A percentile compares a stretch with the other conserved stretches of the same genome.
Evolutionary conservation across 2,888 invertebrate species (phyloP).

Genomic region (Parthenolecanium corni): DNA sequence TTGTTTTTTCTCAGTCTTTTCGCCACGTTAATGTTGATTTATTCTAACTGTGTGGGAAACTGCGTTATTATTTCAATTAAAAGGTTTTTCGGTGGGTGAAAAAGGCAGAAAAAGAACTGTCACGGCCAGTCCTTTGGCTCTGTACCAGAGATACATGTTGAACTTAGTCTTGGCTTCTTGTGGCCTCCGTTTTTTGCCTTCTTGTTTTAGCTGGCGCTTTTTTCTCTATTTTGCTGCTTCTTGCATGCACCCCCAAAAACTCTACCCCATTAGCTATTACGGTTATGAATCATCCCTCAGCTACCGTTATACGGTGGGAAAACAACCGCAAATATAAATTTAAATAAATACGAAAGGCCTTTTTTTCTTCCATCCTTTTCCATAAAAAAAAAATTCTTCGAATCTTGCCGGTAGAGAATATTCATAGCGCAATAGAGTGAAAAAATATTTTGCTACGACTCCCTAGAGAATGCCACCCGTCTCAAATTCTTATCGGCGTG

Average conservation of each 20-base stretch:
- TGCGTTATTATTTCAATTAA: conserved; percentile 24
- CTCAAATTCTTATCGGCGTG: conserved; percentile 19
- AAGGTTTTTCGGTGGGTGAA: conserved; percentile 11
- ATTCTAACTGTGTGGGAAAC: conserved; percentile 4
- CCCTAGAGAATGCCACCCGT: conserved; percentile 10
- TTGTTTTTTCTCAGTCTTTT: conserved; percentile 10
- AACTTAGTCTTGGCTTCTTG: conserved; percentile 24
- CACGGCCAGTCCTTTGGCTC: conserved; percentile 27
- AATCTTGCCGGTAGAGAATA: conserved; percentile 22
- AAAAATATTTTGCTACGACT: conserved; percentile 22
- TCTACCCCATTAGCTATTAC: conserved; percentile 20
- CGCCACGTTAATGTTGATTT: conserved; percentile 19
- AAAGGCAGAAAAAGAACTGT: conserved; percentile 17
- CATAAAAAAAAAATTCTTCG: conserved; percentile 5
- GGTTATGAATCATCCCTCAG: conserved; percentile 27
- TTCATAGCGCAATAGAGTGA: conserved; percentile 24
- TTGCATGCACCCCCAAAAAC: not conserved
- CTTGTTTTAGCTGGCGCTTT: not conserved
- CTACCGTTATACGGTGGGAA: conserved; percentile 23
- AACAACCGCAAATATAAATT: conserved; percentile 27
- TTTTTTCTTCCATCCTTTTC: conserved; percentile 12
- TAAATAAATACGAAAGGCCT: conserved; percentile 25
- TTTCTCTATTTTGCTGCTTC: not conserved
- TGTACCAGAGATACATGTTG: conserved; percentile 27
- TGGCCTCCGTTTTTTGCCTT: not conserved